Evolutionary conservation across 2,888 invertebrate species (phyloP).

Genomic region (Cepaea hortensis): DNA sequence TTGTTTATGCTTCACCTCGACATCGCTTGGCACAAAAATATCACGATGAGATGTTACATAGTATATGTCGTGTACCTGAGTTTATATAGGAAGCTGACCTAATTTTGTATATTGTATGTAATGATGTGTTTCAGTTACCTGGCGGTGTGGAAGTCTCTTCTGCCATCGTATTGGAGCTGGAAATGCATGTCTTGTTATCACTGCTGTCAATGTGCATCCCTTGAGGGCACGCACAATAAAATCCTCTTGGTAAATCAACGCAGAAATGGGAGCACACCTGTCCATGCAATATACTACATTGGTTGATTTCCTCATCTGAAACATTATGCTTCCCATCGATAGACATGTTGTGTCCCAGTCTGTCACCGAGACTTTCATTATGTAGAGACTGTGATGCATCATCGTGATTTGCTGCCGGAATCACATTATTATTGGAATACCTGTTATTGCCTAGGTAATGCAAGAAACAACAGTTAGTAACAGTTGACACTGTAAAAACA

Average conservation of each 20-base stretch:
- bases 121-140: not conserved
- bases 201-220: slow-evolving; percentile 69
- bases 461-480: not conserved
- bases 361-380: not conserved
- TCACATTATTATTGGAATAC: not conserved
- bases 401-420: not conserved
- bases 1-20: too few relatives aligned
- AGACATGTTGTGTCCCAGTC: not conserved
- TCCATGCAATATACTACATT: slow-evolving; percentile 74
- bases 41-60: too few relatives aligned
- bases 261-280: slow-evolving; percentile 73
- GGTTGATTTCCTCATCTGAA: slow-evolving; percentile 58
- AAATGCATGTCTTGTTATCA: slow-evolving; percentile 68
- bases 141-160: not conserved
- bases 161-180: not conserved
- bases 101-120: too few relatives aligned
- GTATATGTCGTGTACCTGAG: too few relatives aligned
- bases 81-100: too few relatives aligned
- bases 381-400: not conserved
- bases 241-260: slow-evolving; percentile 71
- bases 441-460: slow-evolving; percentile 26
- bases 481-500: not conserved
- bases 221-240: slow-evolving; percentile 70
- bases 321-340: not conserved
- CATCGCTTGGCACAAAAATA: too few relatives aligned